phyloP scores from a whole-genome alignment of 2,797 vertebrate species.

The Lacerta agilis region DNA sequence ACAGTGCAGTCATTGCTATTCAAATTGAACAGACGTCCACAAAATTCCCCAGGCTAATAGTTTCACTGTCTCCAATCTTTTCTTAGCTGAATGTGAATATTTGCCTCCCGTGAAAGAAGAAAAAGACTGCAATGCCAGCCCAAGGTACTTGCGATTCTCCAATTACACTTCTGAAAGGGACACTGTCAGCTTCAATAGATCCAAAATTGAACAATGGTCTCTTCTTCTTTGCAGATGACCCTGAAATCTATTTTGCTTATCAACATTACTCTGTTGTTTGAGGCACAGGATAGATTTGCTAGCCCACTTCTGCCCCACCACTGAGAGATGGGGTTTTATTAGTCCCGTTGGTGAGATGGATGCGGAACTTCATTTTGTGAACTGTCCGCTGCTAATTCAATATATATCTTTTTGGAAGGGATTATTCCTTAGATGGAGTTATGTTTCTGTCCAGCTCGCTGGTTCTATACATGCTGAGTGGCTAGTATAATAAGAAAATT shows the following conservation, averaged over 20 bases:
- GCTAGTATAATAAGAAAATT: neutral
- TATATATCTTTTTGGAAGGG: neutral
- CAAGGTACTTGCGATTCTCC: conserved; percentile 71
- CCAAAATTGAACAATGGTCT: conserved; percentile 8
- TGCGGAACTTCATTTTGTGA: neutral
- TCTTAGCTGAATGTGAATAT: conserved; percentile 74
- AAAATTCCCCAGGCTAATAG: conserved; percentile 41
- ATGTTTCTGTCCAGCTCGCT: neutral
- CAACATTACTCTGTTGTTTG: neutral
- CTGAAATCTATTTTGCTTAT: neutral
- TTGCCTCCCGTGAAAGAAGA: conserved; percentile 83
- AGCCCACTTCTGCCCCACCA: neutral
- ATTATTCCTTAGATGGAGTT: neutral
- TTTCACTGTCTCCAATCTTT: conserved; percentile 37
- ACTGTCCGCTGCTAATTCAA: neutral
- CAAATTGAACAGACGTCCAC: neutral
- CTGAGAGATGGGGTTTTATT: neutral
- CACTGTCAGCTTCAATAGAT: neutral
- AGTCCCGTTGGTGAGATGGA: neutral
- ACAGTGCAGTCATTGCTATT: conserved; percentile 7
- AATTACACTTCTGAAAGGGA: conserved; percentile 35
- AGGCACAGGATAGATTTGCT: neutral
- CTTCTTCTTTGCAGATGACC: neutral
- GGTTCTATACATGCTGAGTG: neutral
- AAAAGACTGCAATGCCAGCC: conserved; percentile 76